Base-by-base conservation (phyloP, 2,888 invertebrate genomes). In the Calameuta pallipes region DNA sequence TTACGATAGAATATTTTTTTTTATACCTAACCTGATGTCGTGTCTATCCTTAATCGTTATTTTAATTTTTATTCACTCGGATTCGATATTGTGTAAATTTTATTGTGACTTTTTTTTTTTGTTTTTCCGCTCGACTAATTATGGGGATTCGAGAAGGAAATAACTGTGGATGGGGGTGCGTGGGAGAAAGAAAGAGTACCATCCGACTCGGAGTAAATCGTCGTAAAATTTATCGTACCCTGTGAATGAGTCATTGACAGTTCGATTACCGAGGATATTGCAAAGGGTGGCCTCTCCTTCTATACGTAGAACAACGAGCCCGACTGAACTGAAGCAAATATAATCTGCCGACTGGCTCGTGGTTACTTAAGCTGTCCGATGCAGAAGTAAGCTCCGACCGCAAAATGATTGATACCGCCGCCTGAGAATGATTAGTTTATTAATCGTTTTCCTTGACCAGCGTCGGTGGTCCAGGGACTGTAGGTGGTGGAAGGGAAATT, bases 391-490 rank as follows among this genome's bases (percentile, higher is more conserved):
- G 80, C 85, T 82, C 76, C 81, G 82, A 81, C 83, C 84, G 85
- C 82, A 82, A 85, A 85, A 89, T 89, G 89, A 89, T 89, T 87
- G 87, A 89, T 88, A 86, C 83, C 83, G 82, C 80, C 82, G 85
- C 83, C 88, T 87, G 89, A 84, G 83, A 82, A 86, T 88, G 88
- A 89, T 88, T 88, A 87, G 86, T 86, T 87, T 88, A 89, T 89
- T 88, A 89, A 89, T 89, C 88, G 88, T 81, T 84, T 85, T 85
- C 82, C 85, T 87, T 87, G 87, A 87, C 86, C 86, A 81, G 75
- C 80, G 74, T 78, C 80, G 56, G 56, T 56, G 56, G 9, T 9
- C 56, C 15, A 15, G 41, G 15, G 41, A 4, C 6, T 41, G 41
- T 15, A 15, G 56, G 9, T 15, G 23, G 23, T 15, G 23, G 23